Evolutionary conservation across 1,140 invertebrate species (phyloP).

Genomic region (Leguminivora glycinivorella): DNA sequence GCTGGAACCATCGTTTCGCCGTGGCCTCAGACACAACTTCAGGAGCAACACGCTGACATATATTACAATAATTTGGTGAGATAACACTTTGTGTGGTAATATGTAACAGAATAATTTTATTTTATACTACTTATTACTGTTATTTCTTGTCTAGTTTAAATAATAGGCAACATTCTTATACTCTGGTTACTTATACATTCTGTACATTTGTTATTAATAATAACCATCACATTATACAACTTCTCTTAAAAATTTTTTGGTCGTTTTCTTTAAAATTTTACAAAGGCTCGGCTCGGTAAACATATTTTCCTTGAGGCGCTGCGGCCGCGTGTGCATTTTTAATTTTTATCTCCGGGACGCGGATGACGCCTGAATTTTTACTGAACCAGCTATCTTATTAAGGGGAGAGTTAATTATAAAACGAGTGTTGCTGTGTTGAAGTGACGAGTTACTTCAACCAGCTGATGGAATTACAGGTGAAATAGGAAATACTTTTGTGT

Average conservation of each 20-base stretch:
- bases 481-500: neutral
- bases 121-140: neutral
- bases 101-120: no score
- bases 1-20: no score
- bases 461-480: neutral
- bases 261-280: conserved; percentile 48
- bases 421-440: conserved; percentile 36
- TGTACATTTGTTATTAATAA: conserved; percentile 23
- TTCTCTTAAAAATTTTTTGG: conserved; percentile 4
- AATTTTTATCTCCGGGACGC: conserved; percentile 61
- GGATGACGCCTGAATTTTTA: conserved; percentile 69
- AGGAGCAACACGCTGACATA: no score
- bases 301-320: conserved; percentile 66
- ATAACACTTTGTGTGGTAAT: no score
- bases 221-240: conserved; percentile 22
- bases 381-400: conserved; percentile 65
- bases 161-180: no score
- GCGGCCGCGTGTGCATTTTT: conserved; percentile 64
- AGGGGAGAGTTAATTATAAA: conserved; percentile 56
- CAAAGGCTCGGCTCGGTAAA: conserved; percentile 47
- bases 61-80: no score
- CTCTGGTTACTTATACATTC: neutral
- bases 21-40: no score
- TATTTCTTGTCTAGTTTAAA: neutral
- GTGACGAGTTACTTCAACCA: conserved; percentile 38